Conservation (phyloP, 2,888 invertebrate species). For the Idaea straminata region DNA sequence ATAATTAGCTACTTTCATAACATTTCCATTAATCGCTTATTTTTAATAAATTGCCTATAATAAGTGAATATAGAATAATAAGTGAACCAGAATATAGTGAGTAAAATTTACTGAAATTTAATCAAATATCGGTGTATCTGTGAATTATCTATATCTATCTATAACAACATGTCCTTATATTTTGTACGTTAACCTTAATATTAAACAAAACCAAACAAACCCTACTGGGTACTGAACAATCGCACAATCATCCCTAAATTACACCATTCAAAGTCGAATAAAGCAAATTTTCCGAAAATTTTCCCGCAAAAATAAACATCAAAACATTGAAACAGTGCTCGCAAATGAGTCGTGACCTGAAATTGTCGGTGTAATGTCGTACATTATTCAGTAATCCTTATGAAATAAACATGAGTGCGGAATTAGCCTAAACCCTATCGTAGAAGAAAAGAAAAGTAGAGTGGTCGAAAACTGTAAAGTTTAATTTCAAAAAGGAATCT, state of each 20-base stretch:
- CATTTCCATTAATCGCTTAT: too few species aligned
- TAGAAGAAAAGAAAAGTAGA: constrained; percentile 19
- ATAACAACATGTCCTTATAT: too few species aligned
- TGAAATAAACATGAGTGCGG: constrained; percentile 55
- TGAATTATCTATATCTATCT: too few species aligned
- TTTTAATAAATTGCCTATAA: too few species aligned
- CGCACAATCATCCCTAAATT: not conserved
- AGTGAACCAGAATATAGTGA: too few species aligned
- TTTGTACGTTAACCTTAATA: not conserved
- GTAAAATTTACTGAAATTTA: too few species aligned
- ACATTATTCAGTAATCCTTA: constrained; percentile 47
- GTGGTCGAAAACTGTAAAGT: not conserved
- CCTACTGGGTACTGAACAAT: not conserved
- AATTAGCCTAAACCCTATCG: constrained; percentile 42
- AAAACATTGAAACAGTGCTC: constrained; percentile 32
- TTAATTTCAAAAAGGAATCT: constrained; percentile 15
- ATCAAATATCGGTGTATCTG: too few species aligned
- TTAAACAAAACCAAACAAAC: not conserved
- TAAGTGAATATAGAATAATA: too few species aligned
- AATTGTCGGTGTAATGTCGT: constrained; percentile 39
- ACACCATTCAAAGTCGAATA: not conserved
- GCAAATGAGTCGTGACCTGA: constrained; percentile 38
- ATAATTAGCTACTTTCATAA: too few species aligned
- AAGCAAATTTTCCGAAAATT: constrained; percentile 15
- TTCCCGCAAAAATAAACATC: constrained; percentile 20